Evolutionary conservation across 53 echinoderm and acorn worm species (phyloP), one percentile per base, ranked within the genome.

Genomic region (Holothuria scabra): DNA sequence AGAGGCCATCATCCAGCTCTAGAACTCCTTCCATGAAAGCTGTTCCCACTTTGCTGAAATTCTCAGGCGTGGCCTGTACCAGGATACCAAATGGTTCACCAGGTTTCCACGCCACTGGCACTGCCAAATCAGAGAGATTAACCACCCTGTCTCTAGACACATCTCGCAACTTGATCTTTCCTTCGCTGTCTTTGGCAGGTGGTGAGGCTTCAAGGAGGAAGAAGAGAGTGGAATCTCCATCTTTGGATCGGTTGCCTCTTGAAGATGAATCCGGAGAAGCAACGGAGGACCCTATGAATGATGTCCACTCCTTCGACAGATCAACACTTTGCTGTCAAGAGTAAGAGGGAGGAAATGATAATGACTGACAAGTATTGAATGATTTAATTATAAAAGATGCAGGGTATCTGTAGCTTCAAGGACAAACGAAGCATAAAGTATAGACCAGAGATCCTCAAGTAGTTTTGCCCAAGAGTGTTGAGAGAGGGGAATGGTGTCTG

Each of bases 61-160:
- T 90, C 85, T 92, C 91, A 21, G 81, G 74, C 2, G 81, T 76
- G 1, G 97, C 90, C 80, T 93, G 88, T 19, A 97, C 97, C 70
- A 97, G 88, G 55, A 97, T 92, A 60, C 97, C 97, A 44, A 97
- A 97, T 33, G 97, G 97, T 82, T 97, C 89, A 22, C 97, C 97
- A 5, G 97, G 92, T 59, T 90, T 94, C 97, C 97, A 97, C 11
- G 97, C 97, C 21, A 97, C 74, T 1, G 97, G 97, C 14, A 85
- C 90, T 41, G 97, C 92, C 79, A 97, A 76, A 31, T 87, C 92
- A 3, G 97, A 92, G 56, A 97, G 89, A 58, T 94, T 97, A 59
- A 97, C 94, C n/a, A 92, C 94, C 8, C 87, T 67, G 31, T 94
- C 94, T 55, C 86, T 66, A 5, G 90, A 85, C 13, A 97, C 92